Base-by-base conservation (phyloP, 2,888 invertebrate species). In the Andricus curvator region DNA sequence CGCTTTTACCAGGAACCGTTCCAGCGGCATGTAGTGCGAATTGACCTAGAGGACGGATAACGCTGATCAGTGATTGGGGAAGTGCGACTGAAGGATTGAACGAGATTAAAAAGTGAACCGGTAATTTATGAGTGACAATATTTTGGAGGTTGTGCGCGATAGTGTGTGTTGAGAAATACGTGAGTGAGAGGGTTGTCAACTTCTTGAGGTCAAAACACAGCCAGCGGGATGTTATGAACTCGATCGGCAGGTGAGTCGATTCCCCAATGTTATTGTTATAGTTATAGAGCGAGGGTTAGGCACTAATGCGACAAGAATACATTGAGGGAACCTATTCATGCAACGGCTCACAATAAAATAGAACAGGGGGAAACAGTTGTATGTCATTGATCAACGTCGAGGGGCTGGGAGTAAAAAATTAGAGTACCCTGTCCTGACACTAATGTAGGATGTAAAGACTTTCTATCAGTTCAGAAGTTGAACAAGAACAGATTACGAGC, bases 151-250 rank as follows among this genome's bases (percentile, higher is more conserved):
- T 85, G 81, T 86, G 86, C 85, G 88, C 86, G 83, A 78, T 79
- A 83, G 85, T 87, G 87, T 82, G 88, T 87, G 88, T 80, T 84
- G 79, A 80, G 81, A 81, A 77, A 44, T 81, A 80, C 81, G 81
- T 80, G 84, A 81, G 84, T 82, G 83, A 76, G 81, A 80, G 82
- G 80, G 84, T 77, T 83, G 74, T 82, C 78, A 82, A 70, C 80
- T 81, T 81, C 78, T 78, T 83, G 77, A 80, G 78, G 79, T 78
- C 84, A 77, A 80, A 81, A 79, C 78, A 67, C 78, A 79, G 85
- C 89, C 87, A 86, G 87, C 90, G 91, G 88, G 88, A 92, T 92
- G 91, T 91, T 90, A 92, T 92, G 92, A 92, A 91, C 91, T 90
- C 92, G 88, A 88, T 91, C 88, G 90, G 89, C 90, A 92, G 92